Evolutionary conservation across 2,797 vertebrate species (phyloP).

Genomic region (Orientallactaga sibirica): DNA sequence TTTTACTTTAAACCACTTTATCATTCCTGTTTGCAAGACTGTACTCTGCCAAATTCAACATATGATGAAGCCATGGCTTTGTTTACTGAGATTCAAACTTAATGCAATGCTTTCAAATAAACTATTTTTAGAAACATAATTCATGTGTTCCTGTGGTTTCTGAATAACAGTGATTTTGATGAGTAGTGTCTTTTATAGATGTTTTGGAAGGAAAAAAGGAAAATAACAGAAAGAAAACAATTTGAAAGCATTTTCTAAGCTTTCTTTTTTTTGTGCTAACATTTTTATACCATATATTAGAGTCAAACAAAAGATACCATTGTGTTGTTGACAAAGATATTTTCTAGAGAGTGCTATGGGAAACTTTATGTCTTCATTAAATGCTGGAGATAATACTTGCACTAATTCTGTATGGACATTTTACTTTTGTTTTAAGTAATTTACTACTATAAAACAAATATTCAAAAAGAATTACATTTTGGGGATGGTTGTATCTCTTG

Average conservation of each 20-base stretch:
- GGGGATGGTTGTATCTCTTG: not conserved
- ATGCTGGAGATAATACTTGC: not conserved
- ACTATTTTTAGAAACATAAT: constrained; percentile 67
- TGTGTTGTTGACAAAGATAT: constrained; percentile 40
- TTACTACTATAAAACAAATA: too few species aligned
- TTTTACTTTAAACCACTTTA: constrained; percentile 63
- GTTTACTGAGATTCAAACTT: constrained; percentile 66
- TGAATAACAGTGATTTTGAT: constrained; percentile 60
- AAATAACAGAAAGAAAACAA: constrained; percentile 46
- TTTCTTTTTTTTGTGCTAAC: constrained; percentile 39
- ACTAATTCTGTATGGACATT: not conserved
- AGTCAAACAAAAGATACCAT: not conserved
- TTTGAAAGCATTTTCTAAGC: constrained; percentile 59
- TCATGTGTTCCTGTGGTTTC: constrained; percentile 56
- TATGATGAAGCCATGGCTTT: constrained; percentile 67
- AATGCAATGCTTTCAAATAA: constrained; percentile 76
- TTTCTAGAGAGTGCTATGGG: not conserved
- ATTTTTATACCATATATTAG: constrained; percentile 40
- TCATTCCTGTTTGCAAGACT: constrained; percentile 47
- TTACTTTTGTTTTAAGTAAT: not conserved
- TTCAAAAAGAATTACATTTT: constrained; percentile 36
- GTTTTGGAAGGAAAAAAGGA: not conserved
- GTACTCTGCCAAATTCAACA: constrained; percentile 49
- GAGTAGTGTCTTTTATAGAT: constrained; percentile 7
- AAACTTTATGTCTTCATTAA: constrained; percentile 31